Base-by-base conservation (phyloP, 2,888 invertebrate species). In the Perithous albicinctus region DNA sequence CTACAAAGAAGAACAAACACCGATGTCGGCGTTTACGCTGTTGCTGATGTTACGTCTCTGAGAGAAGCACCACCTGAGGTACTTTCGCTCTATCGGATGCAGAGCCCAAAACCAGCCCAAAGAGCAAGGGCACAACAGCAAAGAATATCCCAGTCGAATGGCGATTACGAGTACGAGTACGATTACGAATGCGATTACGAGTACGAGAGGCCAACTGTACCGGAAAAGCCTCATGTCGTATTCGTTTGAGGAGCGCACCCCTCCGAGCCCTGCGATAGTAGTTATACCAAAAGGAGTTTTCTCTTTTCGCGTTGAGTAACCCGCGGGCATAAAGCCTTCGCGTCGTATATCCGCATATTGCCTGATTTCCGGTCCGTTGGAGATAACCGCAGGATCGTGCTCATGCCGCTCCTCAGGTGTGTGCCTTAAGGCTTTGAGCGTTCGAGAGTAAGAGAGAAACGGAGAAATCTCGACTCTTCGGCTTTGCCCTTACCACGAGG, bases 161-260 rank as follows among this genome's bases (percentile, higher is more conserved):
- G 87, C n/a, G 86, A 80, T 66, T 66, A 86, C 67, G 67, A 67
- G 29, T 67, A 67, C 51, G 64, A 89, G 80, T 90, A 89, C 84
- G 90, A 92, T 54, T 89, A 88, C 84, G 89, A 89, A 38, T 90
- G 88, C 85, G 91, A 92, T 75, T 91, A 91, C 86, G 90, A 91
- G 70, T 88, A 88, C 83, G 86, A 88, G 73, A 77, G 86, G 5
- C 85, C 88, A 12, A 76, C 79, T 69, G 78, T 90, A 23, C 88
- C 90, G 59, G 90, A 92, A 75, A 92, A 91, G 82, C 90, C 92
- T n/a, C 92, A 92, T 85, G 91, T 92, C 46, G 92, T 92, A 67
- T 92, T 92, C 76, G 92, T 92, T 76, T 92, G 86, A 90, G 81
- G n/a, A n/a, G n/a, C n/a, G n/a, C n/a, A n/a, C n/a, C n/a, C n/a